These are phyloP conservation scores for Papilio glaucus DNA, from an alignment of 1,140 invertebrate genomes.

Conservation along the genomic window DNA sequence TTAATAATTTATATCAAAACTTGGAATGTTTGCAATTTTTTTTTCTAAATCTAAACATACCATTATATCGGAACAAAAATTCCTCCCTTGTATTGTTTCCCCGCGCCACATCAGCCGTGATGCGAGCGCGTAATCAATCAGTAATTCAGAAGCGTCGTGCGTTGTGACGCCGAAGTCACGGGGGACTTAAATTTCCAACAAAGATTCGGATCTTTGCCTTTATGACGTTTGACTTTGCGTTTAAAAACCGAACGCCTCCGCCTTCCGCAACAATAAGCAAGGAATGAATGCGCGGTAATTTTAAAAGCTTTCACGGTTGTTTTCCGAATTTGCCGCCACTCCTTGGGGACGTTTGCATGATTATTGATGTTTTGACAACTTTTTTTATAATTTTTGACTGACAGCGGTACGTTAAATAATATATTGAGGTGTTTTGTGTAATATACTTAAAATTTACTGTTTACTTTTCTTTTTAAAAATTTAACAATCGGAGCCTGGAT, in stretches of 20 bases:
- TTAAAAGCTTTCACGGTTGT: conserved; percentile 78
- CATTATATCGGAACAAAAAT: conserved; percentile 40
- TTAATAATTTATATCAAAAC: too few species aligned
- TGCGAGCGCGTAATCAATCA: conserved; percentile 81
- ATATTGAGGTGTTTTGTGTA: not conserved
- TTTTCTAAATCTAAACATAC: not conserved
- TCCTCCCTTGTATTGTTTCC: conserved; percentile 57
- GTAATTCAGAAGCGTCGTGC: conserved; percentile 69
- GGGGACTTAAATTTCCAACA: conserved; percentile 72
- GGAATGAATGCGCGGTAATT: conserved; percentile 77
- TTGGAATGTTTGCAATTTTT: not conserved
- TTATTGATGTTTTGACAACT: conserved; percentile 80
- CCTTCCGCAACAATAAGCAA: conserved; percentile 66
- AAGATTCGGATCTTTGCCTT: conserved; percentile 76
- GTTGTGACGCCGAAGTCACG: conserved; percentile 62
- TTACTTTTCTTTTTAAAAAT: not conserved
- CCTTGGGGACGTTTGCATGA: conserved; percentile 59
- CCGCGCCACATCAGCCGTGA: conserved; percentile 65
- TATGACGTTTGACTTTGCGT: conserved; percentile 60
- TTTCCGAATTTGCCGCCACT: conserved; percentile 64
- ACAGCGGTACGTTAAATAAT: conserved; percentile 43
- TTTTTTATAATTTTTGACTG: conserved; percentile 58
- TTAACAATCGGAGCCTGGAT: not conserved
- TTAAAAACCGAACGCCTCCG: conserved; percentile 61
- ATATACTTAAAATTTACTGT: not conserved